phyloP scores from a whole-genome alignment of 1,140 invertebrate genomes.

The Musca domestica region DNA sequence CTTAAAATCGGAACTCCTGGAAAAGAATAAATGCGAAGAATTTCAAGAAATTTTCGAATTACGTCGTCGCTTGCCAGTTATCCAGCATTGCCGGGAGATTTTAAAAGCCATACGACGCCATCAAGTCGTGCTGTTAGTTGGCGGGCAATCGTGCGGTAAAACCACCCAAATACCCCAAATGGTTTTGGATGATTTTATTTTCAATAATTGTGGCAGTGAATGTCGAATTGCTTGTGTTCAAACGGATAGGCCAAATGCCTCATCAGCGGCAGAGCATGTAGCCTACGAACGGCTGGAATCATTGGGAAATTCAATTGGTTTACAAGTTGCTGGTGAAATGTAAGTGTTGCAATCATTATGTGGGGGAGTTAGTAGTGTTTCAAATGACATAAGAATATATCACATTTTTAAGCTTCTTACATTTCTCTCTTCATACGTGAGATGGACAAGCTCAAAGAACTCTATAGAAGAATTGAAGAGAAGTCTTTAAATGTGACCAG shows the following conservation, averaged over 20 bases:
- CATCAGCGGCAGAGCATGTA: conserved; percentile 83
- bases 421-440: too few relatives aligned
- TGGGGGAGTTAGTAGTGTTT: too few relatives aligned
- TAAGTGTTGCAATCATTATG: not conserved
- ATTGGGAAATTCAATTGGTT: conserved; percentile 74
- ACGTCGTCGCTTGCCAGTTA: conserved; percentile 62
- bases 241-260: conserved; percentile 88
- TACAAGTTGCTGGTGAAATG: conserved; percentile 79
- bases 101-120: conserved; percentile 62
- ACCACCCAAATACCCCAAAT: conserved; percentile 87
- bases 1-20: too few relatives aligned
- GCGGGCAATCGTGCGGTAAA: conserved; percentile 87
- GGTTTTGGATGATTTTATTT: conserved; percentile 78
- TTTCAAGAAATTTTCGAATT: conserved; percentile 26
- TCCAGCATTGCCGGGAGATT: conserved; percentile 60
- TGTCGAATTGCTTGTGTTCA: conserved; percentile 88
- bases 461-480: too few relatives aligned
- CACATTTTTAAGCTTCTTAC: too few relatives aligned
- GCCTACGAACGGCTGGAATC: conserved; percentile 77
- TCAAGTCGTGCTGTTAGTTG: conserved; percentile 74
- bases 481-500: too few relatives aligned
- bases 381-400: too few relatives aligned
- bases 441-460: too few relatives aligned
- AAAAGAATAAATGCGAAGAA: conserved; percentile 11
- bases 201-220: conserved; percentile 65